Evolutionary conservation across 2,888 invertebrate species (phyloP).

Genomic region (Tanytarsus gracilentus): DNA sequence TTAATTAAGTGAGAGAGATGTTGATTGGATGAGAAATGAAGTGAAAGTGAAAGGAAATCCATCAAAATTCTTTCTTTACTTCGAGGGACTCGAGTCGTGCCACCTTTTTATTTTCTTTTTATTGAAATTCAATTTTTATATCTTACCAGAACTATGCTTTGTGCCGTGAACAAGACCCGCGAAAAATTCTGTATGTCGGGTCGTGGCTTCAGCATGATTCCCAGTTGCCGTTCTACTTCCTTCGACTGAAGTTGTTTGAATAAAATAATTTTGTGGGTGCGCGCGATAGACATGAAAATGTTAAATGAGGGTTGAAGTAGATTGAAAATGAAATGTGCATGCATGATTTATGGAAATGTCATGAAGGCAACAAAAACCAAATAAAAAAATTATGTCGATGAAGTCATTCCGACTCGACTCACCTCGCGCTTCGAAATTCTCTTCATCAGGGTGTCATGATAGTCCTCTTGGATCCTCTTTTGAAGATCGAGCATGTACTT

Average conservation of each 20-base stretch:
- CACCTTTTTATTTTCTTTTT: no score
- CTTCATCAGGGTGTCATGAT: slow-evolving; percentile 48
- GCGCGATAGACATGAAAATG: no score
- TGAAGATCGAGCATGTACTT: slow-evolving; percentile 55
- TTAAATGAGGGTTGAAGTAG: neutral
- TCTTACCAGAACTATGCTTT: slow-evolving; percentile 21
- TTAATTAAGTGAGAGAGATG: neutral
- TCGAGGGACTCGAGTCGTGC: neutral
- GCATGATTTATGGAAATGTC: neutral
- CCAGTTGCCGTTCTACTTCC: slow-evolving; percentile 13
- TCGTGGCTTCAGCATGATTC: slow-evolving; percentile 17
- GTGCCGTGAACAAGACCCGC: slow-evolving; percentile 12
- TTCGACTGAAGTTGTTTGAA: neutral
- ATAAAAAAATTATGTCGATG: no score
- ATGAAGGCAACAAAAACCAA: neutral
- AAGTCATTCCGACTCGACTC: no score
- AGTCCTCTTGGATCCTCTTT: slow-evolving; percentile 50
- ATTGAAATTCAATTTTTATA: neutral
- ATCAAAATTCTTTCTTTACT: neutral
- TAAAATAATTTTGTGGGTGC: neutral
- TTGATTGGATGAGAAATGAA: neutral
- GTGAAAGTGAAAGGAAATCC: neutral
- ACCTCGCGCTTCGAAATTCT: slow-evolving; percentile 52
- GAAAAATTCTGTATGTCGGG: slow-evolving; percentile 6
- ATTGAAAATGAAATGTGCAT: neutral